Percentiles rank a stretch among this genome's conserved stretches.
phyloP scores from a whole-genome alignment of 2,113 vertebrate genomes.

The Oncorhynchus kisutch region DNA sequence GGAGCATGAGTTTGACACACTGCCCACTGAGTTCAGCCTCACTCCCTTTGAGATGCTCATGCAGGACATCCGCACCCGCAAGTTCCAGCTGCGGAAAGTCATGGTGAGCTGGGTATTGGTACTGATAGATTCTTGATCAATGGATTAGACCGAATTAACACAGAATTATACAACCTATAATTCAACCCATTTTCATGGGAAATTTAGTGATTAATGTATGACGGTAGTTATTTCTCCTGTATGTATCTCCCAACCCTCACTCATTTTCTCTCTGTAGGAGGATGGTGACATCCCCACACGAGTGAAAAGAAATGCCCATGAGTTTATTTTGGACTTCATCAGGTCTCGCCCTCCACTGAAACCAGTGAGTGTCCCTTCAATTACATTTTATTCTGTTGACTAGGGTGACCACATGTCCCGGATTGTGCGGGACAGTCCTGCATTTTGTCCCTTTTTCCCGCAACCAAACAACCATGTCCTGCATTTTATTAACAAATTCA shows the following conservation, averaged over 20 bases:
- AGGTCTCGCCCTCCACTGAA: conserved; percentile 91
- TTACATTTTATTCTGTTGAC: neutral
- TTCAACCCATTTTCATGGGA: too few relatives aligned
- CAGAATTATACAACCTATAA: too few relatives aligned
- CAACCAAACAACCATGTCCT: too few relatives aligned
- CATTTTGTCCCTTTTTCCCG: too few relatives aligned
- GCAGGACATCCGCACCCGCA: conserved; percentile 91
- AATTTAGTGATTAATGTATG: too few relatives aligned
- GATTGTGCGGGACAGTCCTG: too few relatives aligned
- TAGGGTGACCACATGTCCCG: too few relatives aligned
- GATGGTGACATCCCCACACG: conserved; percentile 85
- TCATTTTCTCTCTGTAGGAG: conserved; percentile 69
- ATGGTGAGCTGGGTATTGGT: neutral
- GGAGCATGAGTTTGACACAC: conserved; percentile 87
- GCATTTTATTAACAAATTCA: too few relatives aligned
- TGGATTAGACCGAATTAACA: neutral
- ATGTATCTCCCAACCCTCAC: neutral
- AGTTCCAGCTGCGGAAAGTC: conserved; percentile 93
- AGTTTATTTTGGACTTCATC: conserved; percentile 93
- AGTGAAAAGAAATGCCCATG: conserved; percentile 90
- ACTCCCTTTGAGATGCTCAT: conserved; percentile 98
- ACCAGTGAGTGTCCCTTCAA: conserved; percentile 73
- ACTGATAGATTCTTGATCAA: neutral
- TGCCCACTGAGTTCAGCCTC: conserved; percentile 94
- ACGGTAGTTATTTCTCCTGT: neutral